A percentile compares a stretch with the other conserved stretches of the same genome.
Conservation (phyloP, 2,113 vertebrate species). For the Cebus imitator region DNA sequence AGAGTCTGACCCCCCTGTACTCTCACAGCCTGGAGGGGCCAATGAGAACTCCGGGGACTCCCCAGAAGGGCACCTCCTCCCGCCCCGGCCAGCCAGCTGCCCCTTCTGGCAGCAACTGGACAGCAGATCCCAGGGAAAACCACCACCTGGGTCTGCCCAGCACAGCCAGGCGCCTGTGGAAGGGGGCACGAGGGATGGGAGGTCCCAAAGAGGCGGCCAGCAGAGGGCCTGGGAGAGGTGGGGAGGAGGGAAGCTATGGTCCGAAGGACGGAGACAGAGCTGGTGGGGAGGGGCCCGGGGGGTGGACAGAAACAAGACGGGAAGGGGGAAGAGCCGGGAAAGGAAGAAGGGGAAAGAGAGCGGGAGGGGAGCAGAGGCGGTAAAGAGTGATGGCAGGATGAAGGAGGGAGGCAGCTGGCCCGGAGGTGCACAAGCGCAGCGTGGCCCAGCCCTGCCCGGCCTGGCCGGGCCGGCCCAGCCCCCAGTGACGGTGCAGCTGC, state of each 20-base stretch:
- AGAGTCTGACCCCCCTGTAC: slow-evolving; percentile 28
- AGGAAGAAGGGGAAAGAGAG: background rate
- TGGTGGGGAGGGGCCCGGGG: background rate
- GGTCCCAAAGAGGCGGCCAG: background rate
- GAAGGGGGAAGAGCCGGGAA: background rate
- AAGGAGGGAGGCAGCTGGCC: slow-evolving; percentile 66
- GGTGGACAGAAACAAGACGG: background rate
- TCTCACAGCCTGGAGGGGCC: slow-evolving; percentile 59
- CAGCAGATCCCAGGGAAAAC: slow-evolving; percentile 54
- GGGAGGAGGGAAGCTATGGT: background rate
- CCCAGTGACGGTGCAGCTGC: slow-evolving; percentile 82
- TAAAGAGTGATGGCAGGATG: background rate
- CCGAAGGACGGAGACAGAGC: background rate
- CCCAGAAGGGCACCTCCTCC: slow-evolving; percentile 62
- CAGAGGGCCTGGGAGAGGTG: slow-evolving; percentile 36
- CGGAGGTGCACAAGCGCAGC: background rate
- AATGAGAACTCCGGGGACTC: background rate
- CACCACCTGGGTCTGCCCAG: slow-evolving; percentile 42
- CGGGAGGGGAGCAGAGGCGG: background rate
- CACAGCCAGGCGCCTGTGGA: background rate
- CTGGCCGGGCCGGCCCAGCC: slow-evolving; percentile 49
- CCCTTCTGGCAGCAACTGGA: slow-evolving; percentile 68
- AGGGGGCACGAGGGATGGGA: background rate
- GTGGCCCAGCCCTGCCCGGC: slow-evolving; percentile 34
- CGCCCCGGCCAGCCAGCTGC: slow-evolving; percentile 62